A percentile compares a stretch with the other conserved stretches of the same genome.
Conservation (phyloP, 2,797 vertebrate species). For the Bufotes viridis region DNA sequence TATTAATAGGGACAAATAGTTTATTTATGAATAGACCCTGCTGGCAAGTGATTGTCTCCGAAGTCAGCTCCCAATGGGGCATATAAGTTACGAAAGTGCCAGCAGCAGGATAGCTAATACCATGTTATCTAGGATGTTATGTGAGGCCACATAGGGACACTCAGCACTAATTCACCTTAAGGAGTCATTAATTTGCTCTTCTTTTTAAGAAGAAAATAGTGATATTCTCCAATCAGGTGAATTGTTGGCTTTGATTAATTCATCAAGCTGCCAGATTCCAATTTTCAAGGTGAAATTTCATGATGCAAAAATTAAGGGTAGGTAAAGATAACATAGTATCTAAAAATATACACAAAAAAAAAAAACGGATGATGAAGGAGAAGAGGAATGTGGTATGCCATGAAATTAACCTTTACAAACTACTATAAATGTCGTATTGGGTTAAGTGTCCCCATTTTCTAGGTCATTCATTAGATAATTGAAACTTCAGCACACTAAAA, state of each 20-base stretch:
- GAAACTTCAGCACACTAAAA: too few relatives aligned
- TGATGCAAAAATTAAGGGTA: not conserved
- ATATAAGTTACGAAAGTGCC: not conserved
- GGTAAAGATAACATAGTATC: not conserved
- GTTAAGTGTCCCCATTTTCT: too few relatives aligned
- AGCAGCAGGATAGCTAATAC: not conserved
- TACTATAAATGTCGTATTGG: too few relatives aligned
- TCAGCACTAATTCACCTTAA: not conserved
- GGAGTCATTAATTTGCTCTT: not conserved
- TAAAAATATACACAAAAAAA: not conserved
- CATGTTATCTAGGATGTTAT: not conserved
- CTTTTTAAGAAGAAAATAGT: not conserved
- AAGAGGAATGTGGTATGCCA: not conserved
- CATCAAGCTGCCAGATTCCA: not conserved
- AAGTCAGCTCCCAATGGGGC: too few relatives aligned
- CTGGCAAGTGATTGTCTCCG: too few relatives aligned
- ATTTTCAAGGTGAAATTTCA: not conserved
- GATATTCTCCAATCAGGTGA: not conserved
- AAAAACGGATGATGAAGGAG: not conserved
- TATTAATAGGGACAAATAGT: not conserved
- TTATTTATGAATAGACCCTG: too few relatives aligned
- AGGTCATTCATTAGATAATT: too few relatives aligned
- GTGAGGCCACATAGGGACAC: not conserved
- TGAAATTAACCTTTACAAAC: not conserved
- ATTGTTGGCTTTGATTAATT: not conserved